phyloP scores from a whole-genome alignment of 2,113 vertebrate genomes.

The Centropus unirufus region DNA sequence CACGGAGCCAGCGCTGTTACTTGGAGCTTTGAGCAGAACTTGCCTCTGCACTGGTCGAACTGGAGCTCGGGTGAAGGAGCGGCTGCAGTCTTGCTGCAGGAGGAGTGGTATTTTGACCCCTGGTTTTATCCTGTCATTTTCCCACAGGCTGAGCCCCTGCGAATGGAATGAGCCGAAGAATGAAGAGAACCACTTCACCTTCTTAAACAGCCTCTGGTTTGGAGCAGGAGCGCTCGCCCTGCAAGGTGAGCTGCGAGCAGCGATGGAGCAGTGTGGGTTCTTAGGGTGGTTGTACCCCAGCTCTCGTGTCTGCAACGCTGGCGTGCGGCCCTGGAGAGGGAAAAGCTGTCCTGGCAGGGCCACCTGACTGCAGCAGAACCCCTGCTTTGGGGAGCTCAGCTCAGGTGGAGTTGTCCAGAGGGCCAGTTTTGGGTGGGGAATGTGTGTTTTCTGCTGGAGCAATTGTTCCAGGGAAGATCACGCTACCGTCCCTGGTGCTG shows the following conservation, averaged over 20 bases:
- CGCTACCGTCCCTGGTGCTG: accelerated
- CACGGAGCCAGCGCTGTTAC: neutral
- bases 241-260: conserved; percentile 79
- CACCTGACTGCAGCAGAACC: neutral
- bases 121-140: neutral
- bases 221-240: conserved; percentile 84
- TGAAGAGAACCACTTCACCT: conserved; percentile 81
- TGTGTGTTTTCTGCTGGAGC: accelerated
- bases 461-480: neutral
- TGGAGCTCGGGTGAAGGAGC: neutral
- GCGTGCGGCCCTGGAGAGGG: neutral
- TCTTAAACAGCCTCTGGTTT: conserved; percentile 91
- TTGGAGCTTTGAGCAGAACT: neutral
- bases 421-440: neutral
- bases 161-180: conserved; percentile 84
- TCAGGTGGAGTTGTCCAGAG: neutral
- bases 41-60: neutral
- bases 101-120: neutral
- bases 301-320: neutral
- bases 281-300: neutral
- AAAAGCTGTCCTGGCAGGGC: accelerated
- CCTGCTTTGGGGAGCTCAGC: neutral
- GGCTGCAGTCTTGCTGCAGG: neutral
- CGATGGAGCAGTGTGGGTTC: accelerated
- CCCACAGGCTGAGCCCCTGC: conserved; percentile 83